Percentiles rank a stretch among this genome's conserved stretches.
Evolutionary conservation across 2,888 invertebrate species (phyloP).

Genomic region (Incurvaria masculella): DNA sequence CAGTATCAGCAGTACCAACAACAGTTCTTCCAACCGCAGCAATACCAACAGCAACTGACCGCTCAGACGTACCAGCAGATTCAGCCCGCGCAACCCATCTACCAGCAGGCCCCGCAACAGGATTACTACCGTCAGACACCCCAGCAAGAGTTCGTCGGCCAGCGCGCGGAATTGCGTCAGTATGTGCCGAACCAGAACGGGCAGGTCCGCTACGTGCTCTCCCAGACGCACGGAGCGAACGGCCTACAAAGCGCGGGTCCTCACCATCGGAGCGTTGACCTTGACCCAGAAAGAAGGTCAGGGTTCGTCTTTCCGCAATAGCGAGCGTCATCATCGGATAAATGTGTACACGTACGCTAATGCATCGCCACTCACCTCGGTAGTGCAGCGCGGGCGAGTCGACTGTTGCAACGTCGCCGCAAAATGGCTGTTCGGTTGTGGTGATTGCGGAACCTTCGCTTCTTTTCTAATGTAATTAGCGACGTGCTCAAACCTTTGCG

Average conservation of each 20-base stretch:
- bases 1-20: background rate
- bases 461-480: no score
- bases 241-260: conserved; percentile 13
- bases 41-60: background rate
- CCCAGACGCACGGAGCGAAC: conserved; percentile 9
- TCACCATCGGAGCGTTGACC: conserved; percentile 32
- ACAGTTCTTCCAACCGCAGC: background rate
- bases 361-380: background rate
- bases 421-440: no score
- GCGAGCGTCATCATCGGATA: background rate
- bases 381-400: background rate
- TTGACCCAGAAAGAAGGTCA: conserved; percentile 35
- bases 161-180: conserved; percentile 14
- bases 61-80: background rate
- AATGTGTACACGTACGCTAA: no score
- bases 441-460: background rate
- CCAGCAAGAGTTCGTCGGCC: conserved; percentile 16
- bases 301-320: background rate
- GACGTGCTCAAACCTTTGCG: no score
- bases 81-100: background rate
- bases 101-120: conserved; percentile 16
- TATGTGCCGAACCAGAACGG: conserved; percentile 12
- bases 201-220: conserved; percentile 22
- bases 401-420: background rate
- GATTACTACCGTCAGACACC: conserved; percentile 15